phyloP scores from a whole-genome alignment of 2,113 vertebrate genomes.

The Potamarius usumacintae region DNA sequence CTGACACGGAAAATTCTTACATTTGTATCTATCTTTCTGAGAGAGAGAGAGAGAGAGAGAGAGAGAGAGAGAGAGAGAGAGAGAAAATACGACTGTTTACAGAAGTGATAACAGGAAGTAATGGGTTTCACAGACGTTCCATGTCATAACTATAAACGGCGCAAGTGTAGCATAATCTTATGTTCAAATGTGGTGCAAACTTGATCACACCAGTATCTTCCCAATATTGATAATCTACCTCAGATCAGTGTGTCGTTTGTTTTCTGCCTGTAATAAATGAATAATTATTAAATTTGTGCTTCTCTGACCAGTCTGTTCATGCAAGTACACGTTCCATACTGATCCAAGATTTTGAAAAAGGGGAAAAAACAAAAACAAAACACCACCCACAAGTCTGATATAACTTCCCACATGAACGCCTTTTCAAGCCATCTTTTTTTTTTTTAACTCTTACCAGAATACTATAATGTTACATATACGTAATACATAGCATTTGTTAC shows the following conservation, averaged over 20 bases:
- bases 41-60: no score
- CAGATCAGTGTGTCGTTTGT: not conserved
- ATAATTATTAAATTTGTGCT: not conserved
- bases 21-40: no score
- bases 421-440: not conserved
- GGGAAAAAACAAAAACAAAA: not conserved
- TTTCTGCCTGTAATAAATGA: not conserved
- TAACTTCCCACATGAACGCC: not conserved
- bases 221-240: not conserved
- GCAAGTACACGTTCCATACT: not conserved
- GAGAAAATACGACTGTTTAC: no score
- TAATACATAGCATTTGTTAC: not conserved
- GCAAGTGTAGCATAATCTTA: no score
- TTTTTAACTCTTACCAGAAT: not conserved
- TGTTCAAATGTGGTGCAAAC: no score
- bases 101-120: no score
- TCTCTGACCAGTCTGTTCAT: not conserved
- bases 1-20: no score
- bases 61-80: no score
- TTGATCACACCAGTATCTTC: not conserved
- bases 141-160: no score
- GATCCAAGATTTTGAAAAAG: not conserved
- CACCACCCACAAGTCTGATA: not conserved
- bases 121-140: no score
- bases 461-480: not conserved